A percentile compares a stretch with the other conserved stretches of the same genome.
phyloP scores from a whole-genome alignment of 2,113 vertebrate genomes.

The Siniperca chuatsi region DNA sequence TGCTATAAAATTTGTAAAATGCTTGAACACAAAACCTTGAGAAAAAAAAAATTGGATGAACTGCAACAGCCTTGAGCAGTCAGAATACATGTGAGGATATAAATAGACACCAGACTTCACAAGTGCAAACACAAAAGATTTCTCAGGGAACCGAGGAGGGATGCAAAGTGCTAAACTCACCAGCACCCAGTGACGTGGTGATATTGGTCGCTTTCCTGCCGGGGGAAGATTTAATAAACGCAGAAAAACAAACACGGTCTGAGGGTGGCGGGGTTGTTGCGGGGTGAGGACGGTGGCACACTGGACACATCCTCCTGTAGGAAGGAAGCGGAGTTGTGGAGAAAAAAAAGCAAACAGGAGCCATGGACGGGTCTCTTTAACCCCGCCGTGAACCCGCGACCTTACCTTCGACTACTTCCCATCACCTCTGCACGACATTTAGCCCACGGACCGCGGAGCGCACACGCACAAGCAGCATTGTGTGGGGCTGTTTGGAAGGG shows the following conservation, averaged over 20 bases:
- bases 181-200: slow-evolving; percentile 84
- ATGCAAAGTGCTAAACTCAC: slow-evolving; percentile 65
- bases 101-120: slow-evolving; percentile 66
- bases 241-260: slow-evolving; percentile 90
- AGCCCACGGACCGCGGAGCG: slow-evolving; percentile 74
- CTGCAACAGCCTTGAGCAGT: background rate
- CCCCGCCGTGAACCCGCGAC: slow-evolving; percentile 91
- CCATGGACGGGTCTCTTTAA: slow-evolving; percentile 86
- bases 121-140: slow-evolving; percentile 72
- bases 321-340: slow-evolving; percentile 91
- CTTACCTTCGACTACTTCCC: slow-evolving; percentile 91
- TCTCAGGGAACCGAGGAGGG: slow-evolving; percentile 69
- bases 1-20: background rate
- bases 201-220: slow-evolving; percentile 84
- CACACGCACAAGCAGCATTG: slow-evolving; percentile 56
- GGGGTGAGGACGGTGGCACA: slow-evolving; percentile 77
- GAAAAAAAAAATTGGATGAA: background rate
- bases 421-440: slow-evolving; percentile 89
- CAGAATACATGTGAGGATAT: slow-evolving; percentile 37
- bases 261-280: slow-evolving; percentile 73
- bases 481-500: slow-evolving; percentile 41
- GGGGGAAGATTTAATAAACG: slow-evolving; percentile 85
- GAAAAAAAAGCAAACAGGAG: slow-evolving; percentile 89
- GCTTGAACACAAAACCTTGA: slow-evolving; percentile 12
- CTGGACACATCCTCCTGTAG: slow-evolving; percentile 89